Percentiles rank a stretch among this genome's conserved stretches.
These are phyloP conservation scores for Sitta carolinensis DNA, from an alignment of 2,797 vertebrate genomes.

Conservation along the genomic window DNA sequence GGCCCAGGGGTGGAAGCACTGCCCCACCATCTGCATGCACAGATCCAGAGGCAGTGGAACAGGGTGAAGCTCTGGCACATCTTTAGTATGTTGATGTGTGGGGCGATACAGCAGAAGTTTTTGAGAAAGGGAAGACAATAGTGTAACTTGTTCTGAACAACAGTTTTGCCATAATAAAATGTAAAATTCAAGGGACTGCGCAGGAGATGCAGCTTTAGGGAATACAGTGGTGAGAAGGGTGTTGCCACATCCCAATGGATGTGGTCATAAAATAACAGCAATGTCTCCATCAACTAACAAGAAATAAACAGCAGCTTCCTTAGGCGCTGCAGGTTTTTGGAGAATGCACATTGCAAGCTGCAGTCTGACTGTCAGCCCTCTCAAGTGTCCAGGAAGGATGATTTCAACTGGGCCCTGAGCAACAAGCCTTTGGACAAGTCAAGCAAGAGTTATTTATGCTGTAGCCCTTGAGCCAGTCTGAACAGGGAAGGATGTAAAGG, in stretches of 20 bases:
- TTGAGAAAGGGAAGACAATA: neutral
- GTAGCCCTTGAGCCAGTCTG: neutral
- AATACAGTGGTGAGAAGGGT: neutral
- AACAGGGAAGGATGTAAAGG: neutral
- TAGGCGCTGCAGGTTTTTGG: neutral
- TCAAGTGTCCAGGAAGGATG: neutral
- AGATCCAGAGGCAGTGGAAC: neutral
- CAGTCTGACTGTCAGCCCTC: neutral
- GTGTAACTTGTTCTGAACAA: accelerated
- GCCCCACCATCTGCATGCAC: neutral
- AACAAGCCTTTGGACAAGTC: neutral
- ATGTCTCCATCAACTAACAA: neutral
- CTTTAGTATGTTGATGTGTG: neutral
- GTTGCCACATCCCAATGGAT: neutral
- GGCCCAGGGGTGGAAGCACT: neutral
- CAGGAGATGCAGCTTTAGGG: neutral
- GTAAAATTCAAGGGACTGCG: neutral
- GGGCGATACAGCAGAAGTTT: neutral
- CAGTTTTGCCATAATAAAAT: neutral
- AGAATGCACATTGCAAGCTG: neutral
- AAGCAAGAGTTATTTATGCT: neutral
- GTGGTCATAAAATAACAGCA: neutral
- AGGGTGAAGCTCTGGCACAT: neutral
- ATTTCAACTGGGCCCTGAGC: neutral
- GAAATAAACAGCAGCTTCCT: neutral